phyloP scores from a whole-genome alignment of 2,113 vertebrate species.

The Sterna hirundo region DNA sequence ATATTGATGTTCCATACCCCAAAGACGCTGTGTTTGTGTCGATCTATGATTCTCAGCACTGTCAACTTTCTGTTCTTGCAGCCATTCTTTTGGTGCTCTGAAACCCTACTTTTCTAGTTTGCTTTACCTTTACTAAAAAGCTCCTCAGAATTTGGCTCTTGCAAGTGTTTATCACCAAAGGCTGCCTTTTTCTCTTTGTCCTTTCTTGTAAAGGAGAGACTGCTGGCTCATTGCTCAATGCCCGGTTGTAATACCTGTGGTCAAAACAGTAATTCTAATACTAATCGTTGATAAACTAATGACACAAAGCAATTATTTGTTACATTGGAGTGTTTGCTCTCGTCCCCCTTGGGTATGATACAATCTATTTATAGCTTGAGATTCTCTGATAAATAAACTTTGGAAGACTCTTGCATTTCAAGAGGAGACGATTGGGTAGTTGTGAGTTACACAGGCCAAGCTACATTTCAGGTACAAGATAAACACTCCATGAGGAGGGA shows the following conservation, averaged over 20 bases:
- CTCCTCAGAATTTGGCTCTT: not conserved
- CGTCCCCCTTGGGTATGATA: not conserved
- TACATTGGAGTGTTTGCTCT: not conserved
- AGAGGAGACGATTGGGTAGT: not conserved
- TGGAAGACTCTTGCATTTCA: not conserved
- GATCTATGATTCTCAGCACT: not conserved
- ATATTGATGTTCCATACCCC: not conserved
- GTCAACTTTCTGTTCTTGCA: not conserved
- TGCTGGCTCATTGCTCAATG: not conserved
- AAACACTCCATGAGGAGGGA: not conserved
- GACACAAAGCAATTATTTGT: not conserved
- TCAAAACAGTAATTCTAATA: not conserved
- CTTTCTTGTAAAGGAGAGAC: not conserved
- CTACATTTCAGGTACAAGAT: not conserved
- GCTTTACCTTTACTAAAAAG: not conserved
- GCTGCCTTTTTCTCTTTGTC: not conserved
- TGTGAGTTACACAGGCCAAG: not conserved
- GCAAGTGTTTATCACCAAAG: not conserved
- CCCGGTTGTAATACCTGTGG: not conserved
- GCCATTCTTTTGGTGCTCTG: not conserved
- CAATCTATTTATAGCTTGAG: not conserved
- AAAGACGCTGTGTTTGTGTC: not conserved
- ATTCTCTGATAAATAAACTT: not conserved
- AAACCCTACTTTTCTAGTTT: not conserved
- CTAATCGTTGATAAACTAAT: not conserved